These are phyloP conservation scores for Progne subis DNA, from an alignment of 2,113 vertebrate genomes.

Conservation along the genomic window DNA sequence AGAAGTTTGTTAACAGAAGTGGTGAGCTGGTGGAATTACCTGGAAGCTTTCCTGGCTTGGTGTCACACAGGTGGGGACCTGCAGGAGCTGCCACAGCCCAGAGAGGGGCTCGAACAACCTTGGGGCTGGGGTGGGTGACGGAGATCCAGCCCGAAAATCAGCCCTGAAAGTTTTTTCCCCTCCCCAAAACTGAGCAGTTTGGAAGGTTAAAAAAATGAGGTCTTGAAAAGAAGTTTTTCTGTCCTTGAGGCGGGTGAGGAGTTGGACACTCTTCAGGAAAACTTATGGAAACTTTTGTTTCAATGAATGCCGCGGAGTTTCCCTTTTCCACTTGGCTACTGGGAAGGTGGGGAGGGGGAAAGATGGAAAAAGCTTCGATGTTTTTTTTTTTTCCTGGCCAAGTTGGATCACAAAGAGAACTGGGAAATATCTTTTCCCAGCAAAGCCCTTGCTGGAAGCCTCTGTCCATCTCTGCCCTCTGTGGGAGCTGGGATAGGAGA, in stretches of 20 bases:
- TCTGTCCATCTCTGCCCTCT: background rate
- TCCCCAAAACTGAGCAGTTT: fast-evolving
- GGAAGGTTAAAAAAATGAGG: fast-evolving
- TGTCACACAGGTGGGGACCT: background rate
- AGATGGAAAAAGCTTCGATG: background rate
- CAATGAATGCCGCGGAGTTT: fast-evolving
- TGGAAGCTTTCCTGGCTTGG: background rate
- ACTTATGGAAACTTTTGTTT: background rate
- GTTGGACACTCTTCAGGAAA: background rate
- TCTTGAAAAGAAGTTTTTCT: background rate
- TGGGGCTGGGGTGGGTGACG: fast-evolving
- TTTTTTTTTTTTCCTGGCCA: background rate
- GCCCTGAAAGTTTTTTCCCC: fast-evolving
- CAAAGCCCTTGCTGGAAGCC: background rate
- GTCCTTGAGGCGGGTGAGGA: background rate
- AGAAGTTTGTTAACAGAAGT: conserved; percentile 73
- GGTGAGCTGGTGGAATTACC: conserved; percentile 43
- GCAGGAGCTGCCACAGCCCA: background rate
- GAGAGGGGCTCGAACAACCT: fast-evolving
- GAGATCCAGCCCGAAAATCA: background rate
- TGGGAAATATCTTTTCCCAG: background rate
- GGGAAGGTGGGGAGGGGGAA: background rate
- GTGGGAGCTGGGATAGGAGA: background rate
- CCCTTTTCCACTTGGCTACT: background rate
- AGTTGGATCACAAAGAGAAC: background rate